A percentile compares a stretch with the other conserved stretches of the same genome.
These are phyloP conservation scores for Caiman crocodilus DNA, from an alignment of 2,797 vertebrate species.

Conservation along the genomic window DNA sequence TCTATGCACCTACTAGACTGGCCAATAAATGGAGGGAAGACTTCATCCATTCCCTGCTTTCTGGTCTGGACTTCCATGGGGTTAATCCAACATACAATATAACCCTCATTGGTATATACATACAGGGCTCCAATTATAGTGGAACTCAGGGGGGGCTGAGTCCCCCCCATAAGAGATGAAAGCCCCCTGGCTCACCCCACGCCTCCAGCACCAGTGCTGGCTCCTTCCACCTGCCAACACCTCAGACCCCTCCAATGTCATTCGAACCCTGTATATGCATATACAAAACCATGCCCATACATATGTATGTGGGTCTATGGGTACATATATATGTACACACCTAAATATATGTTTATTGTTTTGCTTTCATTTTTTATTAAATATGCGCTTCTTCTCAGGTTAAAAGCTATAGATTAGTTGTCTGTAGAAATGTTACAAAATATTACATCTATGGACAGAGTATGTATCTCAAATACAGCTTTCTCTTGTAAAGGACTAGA, in stretches of 20 bases:
- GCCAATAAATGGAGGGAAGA: neutral
- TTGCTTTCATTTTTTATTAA: neutral
- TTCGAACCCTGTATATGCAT: too few species aligned
- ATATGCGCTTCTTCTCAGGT: neutral
- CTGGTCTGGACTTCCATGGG: neutral
- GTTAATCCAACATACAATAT: neutral
- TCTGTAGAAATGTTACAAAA: neutral
- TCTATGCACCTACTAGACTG: neutral
- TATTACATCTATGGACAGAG: slow-evolving; percentile 7
- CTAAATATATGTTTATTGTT: neutral
- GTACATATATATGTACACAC: neutral
- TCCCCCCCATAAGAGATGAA: too few species aligned
- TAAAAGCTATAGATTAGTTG: neutral
- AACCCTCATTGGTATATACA: neutral
- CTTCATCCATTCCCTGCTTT: neutral
- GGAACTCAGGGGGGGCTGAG: too few species aligned
- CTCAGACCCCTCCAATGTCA: too few species aligned
- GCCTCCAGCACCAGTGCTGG: too few species aligned
- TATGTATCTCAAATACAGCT: neutral
- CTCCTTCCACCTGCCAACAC: too few species aligned
- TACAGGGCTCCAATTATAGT: too few species aligned
- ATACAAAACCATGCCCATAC: too few species aligned
- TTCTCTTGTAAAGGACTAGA: slow-evolving; percentile 25
- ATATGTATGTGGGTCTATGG: too few species aligned
- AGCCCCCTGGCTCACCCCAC: too few species aligned